Conservation (phyloP, 2,113 vertebrate species). For the Bagarius yarrelli region DNA sequence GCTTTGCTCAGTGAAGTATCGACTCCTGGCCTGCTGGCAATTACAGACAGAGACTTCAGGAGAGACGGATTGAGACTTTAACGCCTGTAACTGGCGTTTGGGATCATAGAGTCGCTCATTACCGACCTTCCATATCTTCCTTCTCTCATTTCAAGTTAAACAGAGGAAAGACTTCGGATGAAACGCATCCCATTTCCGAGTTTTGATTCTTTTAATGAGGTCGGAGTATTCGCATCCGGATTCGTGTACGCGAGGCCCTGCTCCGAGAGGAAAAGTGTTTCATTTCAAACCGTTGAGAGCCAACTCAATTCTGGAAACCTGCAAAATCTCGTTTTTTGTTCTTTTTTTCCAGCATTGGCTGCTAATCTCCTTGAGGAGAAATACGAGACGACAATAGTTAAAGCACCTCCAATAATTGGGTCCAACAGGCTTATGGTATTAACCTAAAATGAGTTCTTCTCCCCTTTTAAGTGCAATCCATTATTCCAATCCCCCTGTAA, state of each 20-base stretch:
- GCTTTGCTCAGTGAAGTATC: background rate
- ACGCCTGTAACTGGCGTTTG: slow-evolving; percentile 32
- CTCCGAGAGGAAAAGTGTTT: slow-evolving; percentile 58
- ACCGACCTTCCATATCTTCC: slow-evolving; percentile 36
- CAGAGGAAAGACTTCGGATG: slow-evolving; percentile 21
- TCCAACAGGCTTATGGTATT: slow-evolving; percentile 82
- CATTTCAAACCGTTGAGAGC: slow-evolving; percentile 65
- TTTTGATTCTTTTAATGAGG: slow-evolving; percentile 75
- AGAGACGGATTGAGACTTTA: slow-evolving; percentile 26
- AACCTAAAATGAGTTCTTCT: slow-evolving; percentile 79
- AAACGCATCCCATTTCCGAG: slow-evolving; percentile 63
- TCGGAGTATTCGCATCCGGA: slow-evolving; percentile 67
- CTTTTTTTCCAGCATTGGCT: slow-evolving; percentile 53
- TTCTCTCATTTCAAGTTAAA: slow-evolving; percentile 10
- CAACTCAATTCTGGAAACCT: slow-evolving; percentile 71
- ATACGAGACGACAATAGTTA: slow-evolving; percentile 75
- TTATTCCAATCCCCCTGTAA: slow-evolving; percentile 78
- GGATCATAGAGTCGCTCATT: slow-evolving; percentile 30
- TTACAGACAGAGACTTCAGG: slow-evolving; percentile 19
- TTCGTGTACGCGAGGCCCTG: slow-evolving; percentile 15
- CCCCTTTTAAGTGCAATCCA: slow-evolving; percentile 78
- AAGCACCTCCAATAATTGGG: slow-evolving; percentile 82
- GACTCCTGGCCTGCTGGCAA: slow-evolving; percentile 13
- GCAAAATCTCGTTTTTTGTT: slow-evolving; percentile 65
- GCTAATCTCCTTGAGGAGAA: slow-evolving; percentile 81